These are phyloP conservation scores for Metacarcinus magister DNA, from an alignment of 2,888 invertebrate genomes.

Conservation along the genomic window DNA sequence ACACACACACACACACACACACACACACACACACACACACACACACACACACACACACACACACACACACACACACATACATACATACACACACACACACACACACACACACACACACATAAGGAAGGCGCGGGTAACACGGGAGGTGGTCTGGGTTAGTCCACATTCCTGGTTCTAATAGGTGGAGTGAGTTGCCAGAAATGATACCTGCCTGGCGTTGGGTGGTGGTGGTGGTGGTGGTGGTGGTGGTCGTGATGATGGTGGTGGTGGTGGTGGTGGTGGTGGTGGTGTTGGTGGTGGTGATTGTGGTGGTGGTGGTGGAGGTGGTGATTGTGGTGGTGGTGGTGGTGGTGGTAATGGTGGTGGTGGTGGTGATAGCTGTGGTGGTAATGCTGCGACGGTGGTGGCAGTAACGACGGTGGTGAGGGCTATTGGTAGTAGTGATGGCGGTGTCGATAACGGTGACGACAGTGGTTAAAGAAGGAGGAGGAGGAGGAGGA, in stretches of 20 bases:
- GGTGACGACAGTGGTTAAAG: background rate
- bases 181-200: constrained; percentile 28
- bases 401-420: background rate
- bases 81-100: too few species aligned
- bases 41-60: too few species aligned
- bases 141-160: constrained; percentile 27
- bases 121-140: background rate
- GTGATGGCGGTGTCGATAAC: background rate
- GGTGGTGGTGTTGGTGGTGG: too few species aligned
- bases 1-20: background rate
- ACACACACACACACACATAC: constrained; percentile 9
- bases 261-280: too few species aligned
- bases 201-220: background rate
- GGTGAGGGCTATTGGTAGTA: background rate
- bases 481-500: background rate
- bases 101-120: constrained; percentile 21
- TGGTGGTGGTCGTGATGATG: too few species aligned
- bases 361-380: background rate
- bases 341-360: background rate
- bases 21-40: background rate
- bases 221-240: too few species aligned
- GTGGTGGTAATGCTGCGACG: background rate
- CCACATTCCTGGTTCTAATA: constrained; percentile 34
- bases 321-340: too few species aligned
- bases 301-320: too few species aligned